phyloP scores from a whole-genome alignment of 2,113 vertebrate species.

The Hippocampus zosterae region DNA sequence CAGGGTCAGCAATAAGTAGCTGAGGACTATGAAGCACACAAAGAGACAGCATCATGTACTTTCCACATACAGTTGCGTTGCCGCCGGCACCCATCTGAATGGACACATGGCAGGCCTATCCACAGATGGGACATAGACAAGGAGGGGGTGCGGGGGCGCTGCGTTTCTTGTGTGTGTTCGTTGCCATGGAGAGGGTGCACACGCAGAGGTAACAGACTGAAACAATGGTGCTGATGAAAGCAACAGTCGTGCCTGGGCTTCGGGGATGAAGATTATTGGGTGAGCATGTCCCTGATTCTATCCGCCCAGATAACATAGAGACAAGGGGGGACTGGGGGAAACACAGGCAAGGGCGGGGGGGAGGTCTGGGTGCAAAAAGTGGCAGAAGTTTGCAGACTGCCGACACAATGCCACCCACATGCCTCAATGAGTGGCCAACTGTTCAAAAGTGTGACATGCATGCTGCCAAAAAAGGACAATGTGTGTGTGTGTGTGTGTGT shows the following conservation, averaged over 20 bases:
- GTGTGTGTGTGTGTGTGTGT: slow-evolving; percentile 36
- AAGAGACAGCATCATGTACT: slow-evolving; percentile 67
- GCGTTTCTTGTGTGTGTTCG: slow-evolving; percentile 23
- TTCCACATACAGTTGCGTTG: slow-evolving; percentile 65
- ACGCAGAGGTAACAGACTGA: slow-evolving; percentile 66
- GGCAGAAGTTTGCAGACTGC: slow-evolving; percentile 61
- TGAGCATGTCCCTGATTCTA: slow-evolving; percentile 51
- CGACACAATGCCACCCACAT: slow-evolving; percentile 60
- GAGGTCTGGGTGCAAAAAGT: slow-evolving; percentile 13
- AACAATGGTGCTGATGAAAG: slow-evolving; percentile 72
- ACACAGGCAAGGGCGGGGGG: not conserved
- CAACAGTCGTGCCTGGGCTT: slow-evolving; percentile 61
- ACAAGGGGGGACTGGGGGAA: slow-evolving; percentile 13
- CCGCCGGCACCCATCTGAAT: slow-evolving; percentile 54
- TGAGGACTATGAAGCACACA: slow-evolving; percentile 48
- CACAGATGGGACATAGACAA: slow-evolving; percentile 69
- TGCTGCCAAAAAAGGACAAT: slow-evolving; percentile 54
- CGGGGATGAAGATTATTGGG: slow-evolving; percentile 61
- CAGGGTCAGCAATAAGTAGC: slow-evolving; percentile 62
- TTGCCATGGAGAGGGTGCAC: slow-evolving; percentile 67
- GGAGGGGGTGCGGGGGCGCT: slow-evolving; percentile 7
- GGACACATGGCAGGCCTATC: slow-evolving; percentile 72
- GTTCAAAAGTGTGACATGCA: slow-evolving; percentile 71
- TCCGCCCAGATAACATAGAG: slow-evolving; percentile 40
- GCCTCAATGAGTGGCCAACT: slow-evolving; percentile 67